Evolutionary conservation across 2,797 vertebrate genomes (phyloP).

Genomic region (Phalloptychus januarius): DNA sequence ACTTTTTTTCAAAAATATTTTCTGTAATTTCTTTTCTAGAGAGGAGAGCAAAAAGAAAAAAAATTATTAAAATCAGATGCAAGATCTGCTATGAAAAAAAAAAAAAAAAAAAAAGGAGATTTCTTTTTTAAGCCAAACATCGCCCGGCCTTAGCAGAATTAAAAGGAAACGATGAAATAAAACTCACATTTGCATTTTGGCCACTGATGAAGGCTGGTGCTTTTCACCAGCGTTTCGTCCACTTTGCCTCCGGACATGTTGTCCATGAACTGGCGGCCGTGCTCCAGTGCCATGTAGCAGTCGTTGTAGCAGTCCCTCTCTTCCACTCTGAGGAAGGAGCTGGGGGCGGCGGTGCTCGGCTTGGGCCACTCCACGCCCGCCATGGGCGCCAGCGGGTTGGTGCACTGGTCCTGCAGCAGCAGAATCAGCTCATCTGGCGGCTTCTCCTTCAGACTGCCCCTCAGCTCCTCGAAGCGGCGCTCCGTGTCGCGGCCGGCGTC

Average conservation of each 20-base stretch:
- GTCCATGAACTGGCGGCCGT: slow-evolving; percentile 99
- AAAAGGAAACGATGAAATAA: background rate
- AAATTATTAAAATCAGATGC: background rate
- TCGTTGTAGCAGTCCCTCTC: slow-evolving; percentile 96
- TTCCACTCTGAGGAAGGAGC: slow-evolving; percentile 85
- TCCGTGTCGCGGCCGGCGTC: slow-evolving; percentile 93
- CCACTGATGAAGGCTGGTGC: slow-evolving; percentile 97
- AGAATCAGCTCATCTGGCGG: slow-evolving; percentile 93
- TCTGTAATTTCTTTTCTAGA: too few relatives aligned
- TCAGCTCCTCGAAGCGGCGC: slow-evolving; percentile 91
- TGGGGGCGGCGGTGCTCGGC: slow-evolving; percentile 27
- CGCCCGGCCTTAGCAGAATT: background rate
- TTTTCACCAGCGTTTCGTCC: slow-evolving; percentile 96
- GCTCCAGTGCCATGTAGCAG: slow-evolving; percentile 97
- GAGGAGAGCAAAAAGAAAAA: background rate
- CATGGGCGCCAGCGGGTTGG: slow-evolving; percentile 94
- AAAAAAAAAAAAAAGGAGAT: too few relatives aligned
- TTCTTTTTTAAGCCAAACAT: too few relatives aligned
- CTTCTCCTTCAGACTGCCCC: slow-evolving; percentile 87
- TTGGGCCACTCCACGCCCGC: slow-evolving; percentile 86
- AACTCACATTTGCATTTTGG: slow-evolving; percentile 89
- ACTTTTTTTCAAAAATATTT: too few relatives aligned
- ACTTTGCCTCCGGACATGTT: slow-evolving; percentile 99
- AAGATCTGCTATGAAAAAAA: too few relatives aligned
- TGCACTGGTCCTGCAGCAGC: slow-evolving; percentile 96